phyloP scores from a whole-genome alignment of 2,888 invertebrate species.

The Acanthosepion esculentum region DNA sequence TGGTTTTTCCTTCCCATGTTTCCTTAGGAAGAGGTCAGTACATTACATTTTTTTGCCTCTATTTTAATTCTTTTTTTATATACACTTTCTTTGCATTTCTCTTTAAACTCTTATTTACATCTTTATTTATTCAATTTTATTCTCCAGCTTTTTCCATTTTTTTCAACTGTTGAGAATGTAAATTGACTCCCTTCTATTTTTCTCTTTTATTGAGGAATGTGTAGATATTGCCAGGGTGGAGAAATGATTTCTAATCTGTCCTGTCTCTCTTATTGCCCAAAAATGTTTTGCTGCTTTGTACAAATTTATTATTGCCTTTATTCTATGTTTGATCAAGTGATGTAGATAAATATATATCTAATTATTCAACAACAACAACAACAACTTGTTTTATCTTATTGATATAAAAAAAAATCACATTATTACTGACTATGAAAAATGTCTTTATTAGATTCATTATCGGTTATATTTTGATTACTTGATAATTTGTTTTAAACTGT shows the following conservation, averaged over 20 bases:
- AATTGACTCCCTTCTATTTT: background rate
- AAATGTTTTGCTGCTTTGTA: background rate
- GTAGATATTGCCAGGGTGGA: too few species aligned
- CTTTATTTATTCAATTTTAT: background rate
- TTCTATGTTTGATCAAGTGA: background rate
- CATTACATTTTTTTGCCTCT: background rate
- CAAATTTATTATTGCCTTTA: background rate
- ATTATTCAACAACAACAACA: too few species aligned
- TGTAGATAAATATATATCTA: background rate
- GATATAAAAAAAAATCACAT: too few species aligned
- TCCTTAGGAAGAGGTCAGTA: conserved; percentile 50
- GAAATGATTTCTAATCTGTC: background rate
- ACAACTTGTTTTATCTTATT: too few species aligned
- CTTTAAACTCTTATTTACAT: background rate
- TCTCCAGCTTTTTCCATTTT: background rate
- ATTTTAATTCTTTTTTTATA: background rate
- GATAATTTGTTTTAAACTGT: too few species aligned
- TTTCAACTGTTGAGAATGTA: background rate
- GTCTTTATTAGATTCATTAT: too few species aligned
- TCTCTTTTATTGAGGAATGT: background rate
- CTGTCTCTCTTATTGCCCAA: background rate
- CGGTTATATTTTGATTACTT: too few species aligned
- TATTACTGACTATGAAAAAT: too few species aligned
- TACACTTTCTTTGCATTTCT: background rate
- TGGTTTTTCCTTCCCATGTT: conserved; percentile 24